phyloP scores from a whole-genome alignment of 1,140 invertebrate genomes.

The Drosophila rhopaloa region DNA sequence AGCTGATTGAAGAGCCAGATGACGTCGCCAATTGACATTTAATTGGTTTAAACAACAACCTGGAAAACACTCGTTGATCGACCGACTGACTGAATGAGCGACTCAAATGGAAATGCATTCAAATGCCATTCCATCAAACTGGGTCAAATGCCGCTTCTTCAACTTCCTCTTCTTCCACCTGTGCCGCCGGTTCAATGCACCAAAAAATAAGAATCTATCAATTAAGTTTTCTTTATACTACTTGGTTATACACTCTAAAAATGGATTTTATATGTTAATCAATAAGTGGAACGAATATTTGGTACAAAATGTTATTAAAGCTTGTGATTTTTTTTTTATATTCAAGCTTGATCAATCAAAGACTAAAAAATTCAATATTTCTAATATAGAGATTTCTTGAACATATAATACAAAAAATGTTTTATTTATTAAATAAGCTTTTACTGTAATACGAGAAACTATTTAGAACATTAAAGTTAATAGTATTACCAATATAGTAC shows the following conservation, averaged over 20 bases:
- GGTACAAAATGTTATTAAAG: too few species aligned
- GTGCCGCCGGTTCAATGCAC: slow-evolving; percentile 55
- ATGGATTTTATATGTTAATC: not conserved
- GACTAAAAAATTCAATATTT: too few species aligned
- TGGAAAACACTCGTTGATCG: slow-evolving; percentile 36
- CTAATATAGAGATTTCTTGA: too few species aligned
- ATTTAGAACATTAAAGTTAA: too few species aligned
- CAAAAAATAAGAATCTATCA: slow-evolving; percentile 14
- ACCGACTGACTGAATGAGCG: slow-evolving; percentile 20
- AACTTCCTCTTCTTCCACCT: slow-evolving; percentile 39
- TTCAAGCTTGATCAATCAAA: too few species aligned
- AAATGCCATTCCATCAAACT: slow-evolving; percentile 47
- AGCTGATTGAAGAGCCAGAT: slow-evolving; percentile 44
- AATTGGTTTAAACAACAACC: slow-evolving; percentile 53
- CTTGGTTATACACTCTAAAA: slow-evolving; percentile 9
- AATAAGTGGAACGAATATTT: too few species aligned
- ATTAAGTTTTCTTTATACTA: slow-evolving; percentile 1
- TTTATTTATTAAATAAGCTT: too few species aligned
- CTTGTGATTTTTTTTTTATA: too few species aligned
- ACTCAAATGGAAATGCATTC: slow-evolving; percentile 48
- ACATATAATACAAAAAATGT: too few species aligned
- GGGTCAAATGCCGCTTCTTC: slow-evolving; percentile 48
- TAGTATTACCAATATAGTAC: too few species aligned
- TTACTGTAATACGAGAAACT: too few species aligned
- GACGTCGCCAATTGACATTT: slow-evolving; percentile 67